Evolutionary conservation across 2,888 invertebrate genomes (phyloP), one percentile per base, ranked within the genome.

Genomic region (Parascotia fuliginaria): DNA sequence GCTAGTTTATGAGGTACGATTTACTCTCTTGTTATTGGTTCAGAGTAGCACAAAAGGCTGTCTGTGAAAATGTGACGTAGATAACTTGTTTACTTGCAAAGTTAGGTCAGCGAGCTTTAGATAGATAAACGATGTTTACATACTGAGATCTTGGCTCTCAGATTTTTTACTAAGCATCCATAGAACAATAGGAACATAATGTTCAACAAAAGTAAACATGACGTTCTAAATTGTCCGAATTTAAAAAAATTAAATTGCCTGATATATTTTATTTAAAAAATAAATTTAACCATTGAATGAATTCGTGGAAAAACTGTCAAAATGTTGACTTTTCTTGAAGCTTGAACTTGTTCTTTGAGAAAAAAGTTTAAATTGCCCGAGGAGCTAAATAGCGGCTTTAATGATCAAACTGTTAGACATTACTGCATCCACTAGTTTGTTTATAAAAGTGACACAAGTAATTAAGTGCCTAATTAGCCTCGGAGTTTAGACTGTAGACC

Each of bases 1-100:
- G 36, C 29, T 29, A 47, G 28, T 40, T 40, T 39, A 33, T 34
- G 45, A 45, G 28, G 16, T 13, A 12, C 32, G 27, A 46, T 29
- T 9, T 9, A 24, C 36, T 15, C 14, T 32, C 14, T 4, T 29
- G 33, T 29, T 46, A 41, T 36, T 47, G 36, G 29, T 28, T 34
- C 14, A 47, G 12, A 11, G n/a, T 36, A 41, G 4, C 31, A 7
- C 16, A n/a, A 29, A 19, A 41, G 28, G 7, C 13, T 16, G n/a
- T 13, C 13, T 40, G 28, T 11, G 28, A 40, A 34, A 40, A 46
- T 38, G 24, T 32, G 11, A 38, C 13, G 12, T 14, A 22, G 31
- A 12, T 42, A 31, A 41, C 15, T 42, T 15, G 33, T 32, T 27
- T 45, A 16, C 14, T 5, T 14, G 16, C 19, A 28, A 12, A 27